phyloP scores from a whole-genome alignment of 2,888 invertebrate species.

The Pelosia muscerda region DNA sequence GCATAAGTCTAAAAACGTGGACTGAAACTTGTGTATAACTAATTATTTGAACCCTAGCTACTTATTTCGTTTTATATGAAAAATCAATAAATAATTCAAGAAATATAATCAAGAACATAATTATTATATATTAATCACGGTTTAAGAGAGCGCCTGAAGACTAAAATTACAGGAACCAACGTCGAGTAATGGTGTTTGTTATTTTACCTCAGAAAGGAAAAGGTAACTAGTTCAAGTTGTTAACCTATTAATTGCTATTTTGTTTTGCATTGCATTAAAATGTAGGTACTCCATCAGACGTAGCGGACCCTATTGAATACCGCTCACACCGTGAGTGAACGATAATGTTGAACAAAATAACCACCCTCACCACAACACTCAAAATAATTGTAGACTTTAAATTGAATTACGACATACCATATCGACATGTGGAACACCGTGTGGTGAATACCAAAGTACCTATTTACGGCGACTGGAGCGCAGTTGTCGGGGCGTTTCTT shows the following conservation, averaged over 20 bases:
- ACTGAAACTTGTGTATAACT: background rate
- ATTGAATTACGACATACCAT: slow-evolving; percentile 36
- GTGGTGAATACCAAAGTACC: slow-evolving; percentile 14
- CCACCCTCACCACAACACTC: slow-evolving; percentile 28
- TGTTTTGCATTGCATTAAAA: no score
- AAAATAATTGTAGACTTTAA: slow-evolving; percentile 43
- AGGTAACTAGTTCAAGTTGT: background rate
- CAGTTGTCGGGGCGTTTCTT: slow-evolving; percentile 44
- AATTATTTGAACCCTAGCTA: background rate
- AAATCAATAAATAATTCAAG: background rate
- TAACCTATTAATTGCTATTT: background rate
- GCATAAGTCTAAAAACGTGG: background rate
- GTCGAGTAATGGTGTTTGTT: background rate
- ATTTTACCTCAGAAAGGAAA: background rate
- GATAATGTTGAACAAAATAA: slow-evolving; percentile 39
- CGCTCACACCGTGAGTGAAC: slow-evolving; percentile 28
- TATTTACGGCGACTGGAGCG: background rate
- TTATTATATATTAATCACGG: background rate
- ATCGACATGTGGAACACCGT: slow-evolving; percentile 23
- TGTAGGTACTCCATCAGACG: background rate
- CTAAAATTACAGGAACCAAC: no score
- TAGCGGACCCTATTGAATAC: background rate
- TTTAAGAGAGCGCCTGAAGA: background rate
- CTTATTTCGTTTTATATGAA: background rate
- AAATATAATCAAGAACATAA: background rate